phyloP scores from a whole-genome alignment of 2,888 invertebrate species.

The Minunthozetes semirufus region DNA sequence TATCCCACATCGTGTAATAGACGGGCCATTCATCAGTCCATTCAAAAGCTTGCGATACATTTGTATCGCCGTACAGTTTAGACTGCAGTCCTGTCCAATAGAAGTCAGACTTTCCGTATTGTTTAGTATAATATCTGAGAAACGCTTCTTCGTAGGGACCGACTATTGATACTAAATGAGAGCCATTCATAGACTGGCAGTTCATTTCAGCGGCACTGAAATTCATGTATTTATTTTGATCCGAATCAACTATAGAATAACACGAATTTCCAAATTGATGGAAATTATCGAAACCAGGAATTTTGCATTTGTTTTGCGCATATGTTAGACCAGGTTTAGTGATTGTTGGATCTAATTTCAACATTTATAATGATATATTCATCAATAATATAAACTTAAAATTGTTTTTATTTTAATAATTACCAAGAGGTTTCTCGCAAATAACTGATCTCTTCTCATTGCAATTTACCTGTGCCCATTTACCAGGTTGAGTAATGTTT shows the following conservation, averaged over 20 bases:
- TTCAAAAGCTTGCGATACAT: background rate
- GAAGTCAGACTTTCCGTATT: background rate
- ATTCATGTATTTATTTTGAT: too few relatives aligned
- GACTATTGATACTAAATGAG: slow-evolving; percentile 1
- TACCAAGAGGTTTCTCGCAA: too few relatives aligned
- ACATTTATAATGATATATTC: too few relatives aligned
- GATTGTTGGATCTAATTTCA: background rate
- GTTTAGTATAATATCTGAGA: background rate
- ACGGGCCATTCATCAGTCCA: slow-evolving; percentile 11
- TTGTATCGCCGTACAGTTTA: background rate
- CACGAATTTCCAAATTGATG: background rate
- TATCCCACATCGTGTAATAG: background rate
- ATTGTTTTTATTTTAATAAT: too few relatives aligned
- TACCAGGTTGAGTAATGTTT: too few relatives aligned
- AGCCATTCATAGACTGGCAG: background rate
- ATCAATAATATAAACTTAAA: background rate
- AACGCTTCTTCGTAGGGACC: background rate
- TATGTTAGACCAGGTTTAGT: background rate
- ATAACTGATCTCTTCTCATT: too few relatives aligned
- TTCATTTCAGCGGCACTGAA: background rate
- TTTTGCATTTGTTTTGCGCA: background rate
- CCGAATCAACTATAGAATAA: background rate
- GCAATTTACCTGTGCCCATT: too few relatives aligned
- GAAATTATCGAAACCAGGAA: background rate
- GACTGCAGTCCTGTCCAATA: background rate